Evolutionary conservation across 2,888 invertebrate genomes (phyloP).

Genomic region (Synanthedon tipuliformis): DNA sequence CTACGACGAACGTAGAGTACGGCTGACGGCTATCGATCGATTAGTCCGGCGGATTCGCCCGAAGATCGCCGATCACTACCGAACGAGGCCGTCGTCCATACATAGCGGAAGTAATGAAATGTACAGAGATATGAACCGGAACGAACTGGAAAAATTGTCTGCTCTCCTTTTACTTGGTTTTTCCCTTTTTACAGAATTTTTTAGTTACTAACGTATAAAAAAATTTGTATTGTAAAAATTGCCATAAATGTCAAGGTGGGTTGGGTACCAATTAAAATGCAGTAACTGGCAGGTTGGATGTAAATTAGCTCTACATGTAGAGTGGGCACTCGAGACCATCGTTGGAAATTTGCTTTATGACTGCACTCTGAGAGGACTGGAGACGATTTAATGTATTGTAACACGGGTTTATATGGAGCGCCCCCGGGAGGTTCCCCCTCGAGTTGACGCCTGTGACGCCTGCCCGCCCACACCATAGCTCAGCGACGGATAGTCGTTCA

Average conservation of each 20-base stretch:
- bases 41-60: constrained; percentile 41
- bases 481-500: constrained; percentile 25
- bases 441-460: constrained; percentile 13
- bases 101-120: constrained; percentile 68
- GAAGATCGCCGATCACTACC: constrained; percentile 32
- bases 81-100: constrained; percentile 39
- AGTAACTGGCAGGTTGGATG: constrained; percentile 16
- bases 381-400: constrained; percentile 55
- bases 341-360: constrained; percentile 30
- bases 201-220: too few relatives aligned
- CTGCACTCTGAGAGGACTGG: constrained; percentile 39
- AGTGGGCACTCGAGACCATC: constrained; percentile 33
- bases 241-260: too few relatives aligned
- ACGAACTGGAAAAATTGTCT: constrained; percentile 68
- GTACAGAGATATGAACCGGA: constrained; percentile 67
- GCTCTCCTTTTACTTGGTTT: constrained; percentile 52
- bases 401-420: constrained; percentile 36
- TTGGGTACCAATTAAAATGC: too few relatives aligned
- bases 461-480: constrained; percentile 22
- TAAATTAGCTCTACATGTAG: constrained; percentile 43
- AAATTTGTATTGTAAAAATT: constrained; percentile 5
- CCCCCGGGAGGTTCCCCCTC: constrained; percentile 26
- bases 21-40: constrained; percentile 61
- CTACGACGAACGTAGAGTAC: constrained; percentile 36
- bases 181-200: too few relatives aligned